phyloP scores from a whole-genome alignment of 2,113 vertebrate species.

The Gymnobelideus leadbeateri region DNA sequence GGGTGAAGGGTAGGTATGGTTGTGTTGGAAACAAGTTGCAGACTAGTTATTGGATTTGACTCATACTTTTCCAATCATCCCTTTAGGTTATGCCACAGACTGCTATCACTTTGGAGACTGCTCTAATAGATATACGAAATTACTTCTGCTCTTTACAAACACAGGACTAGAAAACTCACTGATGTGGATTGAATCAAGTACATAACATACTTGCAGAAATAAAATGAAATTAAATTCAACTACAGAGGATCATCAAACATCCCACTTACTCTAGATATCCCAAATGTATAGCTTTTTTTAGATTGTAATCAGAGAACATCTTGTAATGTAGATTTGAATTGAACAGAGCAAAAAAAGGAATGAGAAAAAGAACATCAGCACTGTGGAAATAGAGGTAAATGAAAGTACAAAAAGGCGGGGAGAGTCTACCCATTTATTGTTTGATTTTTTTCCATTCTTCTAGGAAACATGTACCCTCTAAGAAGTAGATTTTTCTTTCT shows the following conservation, averaged over 20 bases:
- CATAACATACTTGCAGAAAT: neutral
- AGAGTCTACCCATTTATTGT: neutral
- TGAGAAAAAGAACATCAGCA: neutral
- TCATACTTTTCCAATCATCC: neutral
- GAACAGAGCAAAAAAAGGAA: neutral
- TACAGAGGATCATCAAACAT: too few species aligned
- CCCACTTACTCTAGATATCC: neutral
- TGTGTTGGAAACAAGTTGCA: neutral
- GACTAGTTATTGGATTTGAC: neutral
- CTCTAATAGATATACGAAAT: neutral
- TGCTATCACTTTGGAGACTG: neutral
- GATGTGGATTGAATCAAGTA: neutral
- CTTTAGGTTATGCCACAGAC: neutral
- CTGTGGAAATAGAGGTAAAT: neutral
- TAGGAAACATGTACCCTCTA: neutral
- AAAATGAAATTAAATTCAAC: neutral
- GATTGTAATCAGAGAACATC: neutral
- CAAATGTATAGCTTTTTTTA: neutral
- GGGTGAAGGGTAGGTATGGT: neutral
- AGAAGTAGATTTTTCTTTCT: neutral
- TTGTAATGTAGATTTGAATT: neutral
- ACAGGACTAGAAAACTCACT: neutral
- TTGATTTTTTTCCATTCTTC: neutral
- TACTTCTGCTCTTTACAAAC: neutral
- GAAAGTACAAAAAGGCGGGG: neutral